phyloP scores from a whole-genome alignment of 1,140 invertebrate species.

The Phthorimaea operculella region DNA sequence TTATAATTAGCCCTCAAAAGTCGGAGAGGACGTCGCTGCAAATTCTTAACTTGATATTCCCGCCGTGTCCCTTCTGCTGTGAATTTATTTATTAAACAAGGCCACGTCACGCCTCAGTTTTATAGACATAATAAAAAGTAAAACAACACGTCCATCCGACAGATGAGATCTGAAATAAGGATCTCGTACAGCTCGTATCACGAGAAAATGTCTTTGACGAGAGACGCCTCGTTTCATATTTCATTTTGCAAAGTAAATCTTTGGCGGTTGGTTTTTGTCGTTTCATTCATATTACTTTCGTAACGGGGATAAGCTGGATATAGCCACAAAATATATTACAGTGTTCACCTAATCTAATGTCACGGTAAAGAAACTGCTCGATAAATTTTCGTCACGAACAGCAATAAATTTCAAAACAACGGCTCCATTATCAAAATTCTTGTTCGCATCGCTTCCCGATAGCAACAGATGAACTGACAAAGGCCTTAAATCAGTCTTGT shows the following conservation, averaged over 20 bases:
- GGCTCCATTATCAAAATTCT: conserved; percentile 1
- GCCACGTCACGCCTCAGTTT: conserved; percentile 48
- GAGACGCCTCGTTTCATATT: not conserved
- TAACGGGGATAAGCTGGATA: not conserved
- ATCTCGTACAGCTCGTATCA: conserved; percentile 20
- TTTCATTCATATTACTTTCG: not conserved
- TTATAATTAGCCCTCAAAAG: conserved; percentile 1
- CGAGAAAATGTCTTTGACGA: conserved; percentile 11
- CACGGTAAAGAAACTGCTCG: not conserved
- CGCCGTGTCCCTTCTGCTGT: conserved; percentile 15
- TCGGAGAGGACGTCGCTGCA: conserved; percentile 4
- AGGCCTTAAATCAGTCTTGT: not conserved
- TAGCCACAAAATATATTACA: not conserved
- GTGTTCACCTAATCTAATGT: too few relatives aligned
- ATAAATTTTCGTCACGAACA: not conserved
- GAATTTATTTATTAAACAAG: conserved; percentile 30
- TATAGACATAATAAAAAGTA: conserved; percentile 52
- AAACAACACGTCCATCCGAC: conserved; percentile 48
- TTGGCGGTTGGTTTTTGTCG: too few relatives aligned
- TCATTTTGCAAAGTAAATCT: not conserved
- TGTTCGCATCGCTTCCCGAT: not conserved
- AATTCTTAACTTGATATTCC: conserved; percentile 40
- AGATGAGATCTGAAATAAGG: conserved; percentile 46
- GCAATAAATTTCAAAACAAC: not conserved
- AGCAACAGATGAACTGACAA: too few relatives aligned